phyloP scores from a whole-genome alignment of 2,797 vertebrate genomes.

The Phataginus tricuspis region DNA sequence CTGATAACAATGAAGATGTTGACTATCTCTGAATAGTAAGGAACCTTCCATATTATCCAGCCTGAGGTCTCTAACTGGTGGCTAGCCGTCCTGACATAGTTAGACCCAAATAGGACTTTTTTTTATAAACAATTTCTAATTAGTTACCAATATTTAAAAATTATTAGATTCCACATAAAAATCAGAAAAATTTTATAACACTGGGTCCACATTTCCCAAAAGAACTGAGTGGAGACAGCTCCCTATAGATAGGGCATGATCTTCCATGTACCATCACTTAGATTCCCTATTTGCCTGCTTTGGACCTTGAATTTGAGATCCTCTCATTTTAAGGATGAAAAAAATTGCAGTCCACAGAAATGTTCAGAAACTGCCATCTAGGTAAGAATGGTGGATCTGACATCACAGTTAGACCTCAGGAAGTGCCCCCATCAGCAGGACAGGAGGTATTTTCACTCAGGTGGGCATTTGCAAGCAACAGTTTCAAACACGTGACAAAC shows the following conservation, averaged over 20 bases:
- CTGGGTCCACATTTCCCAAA: not conserved
- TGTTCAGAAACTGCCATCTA: not conserved
- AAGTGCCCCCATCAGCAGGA: not conserved
- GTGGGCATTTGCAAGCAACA: conserved; percentile 29
- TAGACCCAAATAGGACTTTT: not conserved
- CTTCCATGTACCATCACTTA: not conserved
- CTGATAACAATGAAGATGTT: not conserved
- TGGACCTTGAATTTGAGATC: not conserved
- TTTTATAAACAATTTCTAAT: not conserved
- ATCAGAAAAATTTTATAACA: not conserved
- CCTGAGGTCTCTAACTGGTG: not conserved
- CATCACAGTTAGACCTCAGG: not conserved
- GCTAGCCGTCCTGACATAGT: not conserved
- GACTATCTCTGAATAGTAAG: not conserved
- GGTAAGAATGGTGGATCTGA: not conserved
- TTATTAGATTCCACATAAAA: not conserved
- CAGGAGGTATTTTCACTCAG: not conserved
- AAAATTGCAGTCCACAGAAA: not conserved
- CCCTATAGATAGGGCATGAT: not conserved
- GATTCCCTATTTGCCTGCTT: not conserved
- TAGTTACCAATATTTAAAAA: not conserved
- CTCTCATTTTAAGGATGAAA: conserved; percentile 27
- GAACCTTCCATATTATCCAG: not conserved
- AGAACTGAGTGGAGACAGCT: not conserved
- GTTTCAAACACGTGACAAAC: conserved; percentile 10